Base-by-base conservation (phyloP, 2,888 invertebrate species). In the Platypus cylindrus region DNA sequence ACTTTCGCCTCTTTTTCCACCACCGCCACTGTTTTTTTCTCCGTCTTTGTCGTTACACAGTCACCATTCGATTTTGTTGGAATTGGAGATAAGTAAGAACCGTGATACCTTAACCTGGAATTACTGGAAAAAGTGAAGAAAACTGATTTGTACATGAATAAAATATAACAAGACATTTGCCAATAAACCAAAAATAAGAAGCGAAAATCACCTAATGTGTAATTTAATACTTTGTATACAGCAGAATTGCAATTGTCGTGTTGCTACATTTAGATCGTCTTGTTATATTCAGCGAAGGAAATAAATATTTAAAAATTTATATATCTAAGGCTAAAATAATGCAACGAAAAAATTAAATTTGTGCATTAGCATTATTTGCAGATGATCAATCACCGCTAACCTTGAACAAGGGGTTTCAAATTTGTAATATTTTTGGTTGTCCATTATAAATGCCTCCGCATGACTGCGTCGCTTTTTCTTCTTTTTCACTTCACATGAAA, bases 341-440 rank as follows among this genome's bases (percentile, higher is more conserved):
- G n/a, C n/a, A n/a, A n/a, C n/a, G n/a, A n/a, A n/a, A n/a, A n/a
- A n/a, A n/a, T n/a, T n/a, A n/a, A n/a, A n/a, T 20, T 5, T 20
- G 20, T 20, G 9, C 9, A 20, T 20, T 20, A 20, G 5, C 20
- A 20, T 5, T 9, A 20, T 9, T 20, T 20, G 20, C 20, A 20
- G 7, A 9, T 20, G 5, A 20, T 20, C 20, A 5, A 20, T 25
- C 9, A 25, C 26, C 35, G 49, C 53, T 48, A 47, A 60, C 60
- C 57, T 70, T 56, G 58, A 66, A 53, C 60, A 70, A 11, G 60
- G 60, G 18, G 56, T 62, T 49, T 62, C 62, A 43, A 62, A 62
- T 45, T 62, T 62, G 49, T 72, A 73, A 54, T 72, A 73, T 51
- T 71, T 70, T 22, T 65, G 59, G 52, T 73, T 72, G 52, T 73